Conservation (phyloP, 2,888 invertebrate genomes). For the Hypselothyrea guttata region DNA sequence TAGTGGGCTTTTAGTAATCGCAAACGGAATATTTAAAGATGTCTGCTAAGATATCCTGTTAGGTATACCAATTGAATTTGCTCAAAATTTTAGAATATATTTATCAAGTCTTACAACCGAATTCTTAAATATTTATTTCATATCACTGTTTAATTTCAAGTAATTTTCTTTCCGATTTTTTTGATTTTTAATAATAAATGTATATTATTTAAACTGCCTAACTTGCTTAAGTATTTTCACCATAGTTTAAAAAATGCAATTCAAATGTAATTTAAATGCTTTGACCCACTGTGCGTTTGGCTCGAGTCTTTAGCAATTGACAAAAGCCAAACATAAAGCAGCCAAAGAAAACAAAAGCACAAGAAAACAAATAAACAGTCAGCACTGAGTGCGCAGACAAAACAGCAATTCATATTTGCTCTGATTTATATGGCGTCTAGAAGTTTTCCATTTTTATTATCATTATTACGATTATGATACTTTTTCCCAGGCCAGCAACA, state of each 20-base stretch:
- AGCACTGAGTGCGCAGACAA: constrained; percentile 57
- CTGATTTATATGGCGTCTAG: constrained; percentile 77
- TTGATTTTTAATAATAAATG: too few relatives aligned
- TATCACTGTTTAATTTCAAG: too few relatives aligned
- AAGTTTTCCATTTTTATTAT: constrained; percentile 78
- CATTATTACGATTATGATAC: constrained; percentile 74
- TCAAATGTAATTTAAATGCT: not conserved
- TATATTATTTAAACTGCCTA: too few relatives aligned
- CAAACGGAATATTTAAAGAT: too few relatives aligned
- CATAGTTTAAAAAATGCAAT: not conserved
- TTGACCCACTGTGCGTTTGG: constrained; percentile 34
- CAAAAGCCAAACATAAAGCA: constrained; percentile 63
- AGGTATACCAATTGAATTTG: too few relatives aligned
- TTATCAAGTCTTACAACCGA: too few relatives aligned
- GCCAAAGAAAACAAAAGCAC: constrained; percentile 15
- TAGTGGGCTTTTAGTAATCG: too few relatives aligned
- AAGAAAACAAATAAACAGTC: constrained; percentile 62
- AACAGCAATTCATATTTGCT: constrained; percentile 77
- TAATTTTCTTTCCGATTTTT: too few relatives aligned
- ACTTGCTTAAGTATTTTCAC: not conserved
- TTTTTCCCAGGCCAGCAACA: constrained; percentile 57
- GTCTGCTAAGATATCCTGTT: too few relatives aligned
- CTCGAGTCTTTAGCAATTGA: constrained; percentile 59
- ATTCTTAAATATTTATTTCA: too few relatives aligned
- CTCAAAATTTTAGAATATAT: too few relatives aligned